These are phyloP conservation scores for Anaspis maculata DNA, from an alignment of 2,888 invertebrate genomes.

Conservation along the genomic window DNA sequence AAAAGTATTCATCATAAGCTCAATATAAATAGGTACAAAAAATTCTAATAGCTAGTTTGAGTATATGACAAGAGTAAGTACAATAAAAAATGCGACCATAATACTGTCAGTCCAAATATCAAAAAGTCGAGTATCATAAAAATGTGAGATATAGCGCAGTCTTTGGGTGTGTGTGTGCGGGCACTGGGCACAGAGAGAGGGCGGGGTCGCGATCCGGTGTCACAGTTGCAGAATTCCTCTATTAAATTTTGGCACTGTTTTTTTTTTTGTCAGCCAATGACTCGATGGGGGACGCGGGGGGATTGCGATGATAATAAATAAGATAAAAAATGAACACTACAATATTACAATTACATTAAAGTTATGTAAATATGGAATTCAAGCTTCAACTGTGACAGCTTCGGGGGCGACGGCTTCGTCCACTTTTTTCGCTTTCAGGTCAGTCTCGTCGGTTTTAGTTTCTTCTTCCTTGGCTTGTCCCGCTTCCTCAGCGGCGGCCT, in stretches of 20 bases:
- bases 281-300: too few relatives aligned
- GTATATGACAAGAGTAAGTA: too few relatives aligned
- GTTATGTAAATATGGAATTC: conserved; percentile 19
- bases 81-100: conserved; percentile 1
- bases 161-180: too few relatives aligned
- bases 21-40: conserved; percentile 4
- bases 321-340: conserved; percentile 19
- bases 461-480: conserved; percentile 29
- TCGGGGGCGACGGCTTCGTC: conserved; percentile 32
- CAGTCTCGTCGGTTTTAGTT: conserved; percentile 24
- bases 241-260: conserved; percentile 5
- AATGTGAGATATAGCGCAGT: conserved; percentile 16
- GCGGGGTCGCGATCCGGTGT: too few relatives aligned
- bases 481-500: conserved; percentile 8
- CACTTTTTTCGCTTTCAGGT: conserved; percentile 51
- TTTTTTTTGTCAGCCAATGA: too few relatives aligned
- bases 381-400: conserved; percentile 27
- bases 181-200: too few relatives aligned
- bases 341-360: conserved; percentile 22
- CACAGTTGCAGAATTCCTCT: conserved; percentile 16
- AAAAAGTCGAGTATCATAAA: conserved; percentile 12
- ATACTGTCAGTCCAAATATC: conserved; percentile 4
- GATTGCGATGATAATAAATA: conserved; percentile 14
- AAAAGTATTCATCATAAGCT: too few relatives aligned
- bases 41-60: too few relatives aligned